Percentiles rank a stretch among this genome's conserved stretches.
These are phyloP conservation scores for Crotalus horridus DNA, from an alignment of 2,113 vertebrate species.

Conservation along the genomic window DNA sequence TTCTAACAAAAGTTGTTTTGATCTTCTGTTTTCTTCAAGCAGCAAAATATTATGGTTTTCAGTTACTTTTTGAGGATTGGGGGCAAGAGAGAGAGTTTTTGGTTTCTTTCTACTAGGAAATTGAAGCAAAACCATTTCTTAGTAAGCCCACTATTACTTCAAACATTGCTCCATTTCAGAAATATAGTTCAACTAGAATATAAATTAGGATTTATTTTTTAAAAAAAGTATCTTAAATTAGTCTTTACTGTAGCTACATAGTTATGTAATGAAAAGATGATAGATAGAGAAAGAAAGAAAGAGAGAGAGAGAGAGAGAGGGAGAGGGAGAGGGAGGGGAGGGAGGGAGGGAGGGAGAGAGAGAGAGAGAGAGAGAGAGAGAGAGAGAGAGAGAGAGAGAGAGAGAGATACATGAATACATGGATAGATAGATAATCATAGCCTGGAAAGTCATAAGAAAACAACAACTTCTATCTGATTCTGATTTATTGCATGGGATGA, in stretches of 20 bases:
- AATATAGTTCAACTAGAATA: background rate
- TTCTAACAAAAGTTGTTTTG: background rate
- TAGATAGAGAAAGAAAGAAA: no score
- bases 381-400: no score
- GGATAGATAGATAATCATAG: background rate
- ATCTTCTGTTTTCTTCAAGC: slow-evolving; percentile 13
- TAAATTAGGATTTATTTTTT: background rate
- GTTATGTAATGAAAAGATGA: background rate
- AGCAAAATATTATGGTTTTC: background rate
- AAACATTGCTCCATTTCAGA: slow-evolving; percentile 42
- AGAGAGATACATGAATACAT: background rate
- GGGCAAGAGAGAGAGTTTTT: background rate
- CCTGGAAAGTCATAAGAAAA: background rate
- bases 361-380: no score
- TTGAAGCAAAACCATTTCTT: background rate
- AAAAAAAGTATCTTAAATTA: background rate
- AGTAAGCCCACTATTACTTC: slow-evolving; percentile 12
- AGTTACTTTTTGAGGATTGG: background rate
- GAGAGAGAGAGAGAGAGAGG: no score
- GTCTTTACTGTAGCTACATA: background rate
- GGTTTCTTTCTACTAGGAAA: background rate
- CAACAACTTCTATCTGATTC: slow-evolving; percentile 32
- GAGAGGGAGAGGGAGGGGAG: rapidly evolving
- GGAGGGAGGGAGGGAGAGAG: no score
- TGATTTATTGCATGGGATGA: slow-evolving; percentile 40